phyloP scores from a whole-genome alignment of 2,797 vertebrate species.

The Triplophysa bombifrons region DNA sequence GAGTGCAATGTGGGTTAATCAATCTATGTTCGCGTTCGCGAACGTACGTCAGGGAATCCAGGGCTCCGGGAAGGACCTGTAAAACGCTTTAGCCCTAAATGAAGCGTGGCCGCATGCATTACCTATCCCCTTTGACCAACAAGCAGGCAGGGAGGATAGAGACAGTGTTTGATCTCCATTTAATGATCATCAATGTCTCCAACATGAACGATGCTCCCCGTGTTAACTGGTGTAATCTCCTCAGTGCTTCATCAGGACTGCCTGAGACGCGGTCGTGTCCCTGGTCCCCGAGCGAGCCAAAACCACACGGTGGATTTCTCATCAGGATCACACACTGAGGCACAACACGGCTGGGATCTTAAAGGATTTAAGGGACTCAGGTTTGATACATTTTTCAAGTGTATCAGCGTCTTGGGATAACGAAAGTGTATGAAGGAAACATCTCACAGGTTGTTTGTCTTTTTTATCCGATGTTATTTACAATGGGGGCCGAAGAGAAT shows the following conservation, averaged over 20 bases:
- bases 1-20: slow-evolving; percentile 44
- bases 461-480: slow-evolving; percentile 33
- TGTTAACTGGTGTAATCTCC: slow-evolving; percentile 46
- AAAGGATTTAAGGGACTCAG: slow-evolving; percentile 48
- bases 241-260: slow-evolving; percentile 43
- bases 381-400: slow-evolving; percentile 29
- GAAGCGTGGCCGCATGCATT: slow-evolving; percentile 49
- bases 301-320: slow-evolving; percentile 67
- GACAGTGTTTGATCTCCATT: slow-evolving; percentile 47
- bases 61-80: slow-evolving; percentile 44
- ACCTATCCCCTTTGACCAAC: slow-evolving; percentile 45
- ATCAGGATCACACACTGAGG: slow-evolving; percentile 62
- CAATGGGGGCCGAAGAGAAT: slow-evolving; percentile 14
- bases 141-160: slow-evolving; percentile 37
- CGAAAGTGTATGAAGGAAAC: slow-evolving; percentile 17
- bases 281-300: slow-evolving; percentile 47
- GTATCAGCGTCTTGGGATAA: slow-evolving; percentile 33
- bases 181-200: slow-evolving; percentile 46
- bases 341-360: slow-evolving; percentile 12
- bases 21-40: slow-evolving; percentile 38
- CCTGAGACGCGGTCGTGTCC: slow-evolving; percentile 32
- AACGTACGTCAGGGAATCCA: neutral
- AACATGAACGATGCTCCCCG: slow-evolving; percentile 41
- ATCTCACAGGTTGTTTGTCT: slow-evolving; percentile 19
- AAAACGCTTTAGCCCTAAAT: slow-evolving; percentile 53